phyloP scores from a whole-genome alignment of 2,888 invertebrate species.

The Ichneumoninae sp. region DNA sequence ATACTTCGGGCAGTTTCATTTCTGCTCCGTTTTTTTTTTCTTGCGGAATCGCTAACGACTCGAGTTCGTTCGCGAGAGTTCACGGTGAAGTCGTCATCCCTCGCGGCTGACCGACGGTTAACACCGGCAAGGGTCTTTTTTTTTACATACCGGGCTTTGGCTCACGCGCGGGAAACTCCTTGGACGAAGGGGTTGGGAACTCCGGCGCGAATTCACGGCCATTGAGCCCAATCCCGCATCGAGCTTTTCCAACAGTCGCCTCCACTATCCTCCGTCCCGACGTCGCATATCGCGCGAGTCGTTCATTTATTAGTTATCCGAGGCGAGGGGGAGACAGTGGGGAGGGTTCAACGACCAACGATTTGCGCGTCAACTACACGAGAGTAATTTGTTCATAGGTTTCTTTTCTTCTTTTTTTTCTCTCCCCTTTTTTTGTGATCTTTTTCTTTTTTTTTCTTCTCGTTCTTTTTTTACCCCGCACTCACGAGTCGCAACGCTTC shows the following conservation, averaged over 20 bases:
- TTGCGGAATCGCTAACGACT: conserved; percentile 31
- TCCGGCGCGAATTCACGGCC: conserved; percentile 31
- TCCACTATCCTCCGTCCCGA: background rate
- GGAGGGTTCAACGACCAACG: conserved; percentile 44
- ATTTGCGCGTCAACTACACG: conserved; percentile 36
- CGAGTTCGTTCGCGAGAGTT: conserved; percentile 15
- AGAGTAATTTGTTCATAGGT: background rate
- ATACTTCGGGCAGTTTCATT: conserved; percentile 6
- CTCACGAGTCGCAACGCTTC: background rate
- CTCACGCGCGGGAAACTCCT: background rate
- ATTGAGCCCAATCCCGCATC: conserved; percentile 22
- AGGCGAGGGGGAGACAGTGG: background rate
- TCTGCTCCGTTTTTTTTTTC: background rate
- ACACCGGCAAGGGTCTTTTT: background rate
- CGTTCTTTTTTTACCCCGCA: too few species aligned
- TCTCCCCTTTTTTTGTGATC: background rate
- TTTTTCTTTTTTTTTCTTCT: background rate
- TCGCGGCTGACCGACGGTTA: background rate
- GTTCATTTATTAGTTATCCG: conserved; percentile 40
- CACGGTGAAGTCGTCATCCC: conserved; percentile 40
- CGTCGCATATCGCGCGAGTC: background rate
- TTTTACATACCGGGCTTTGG: conserved; percentile 6
- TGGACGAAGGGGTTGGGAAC: conserved; percentile 6
- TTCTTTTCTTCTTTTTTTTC: background rate
- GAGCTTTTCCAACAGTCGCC: background rate